phyloP scores from a whole-genome alignment of 1,140 invertebrate genomes.

The Scaptomyza graminum region DNA sequence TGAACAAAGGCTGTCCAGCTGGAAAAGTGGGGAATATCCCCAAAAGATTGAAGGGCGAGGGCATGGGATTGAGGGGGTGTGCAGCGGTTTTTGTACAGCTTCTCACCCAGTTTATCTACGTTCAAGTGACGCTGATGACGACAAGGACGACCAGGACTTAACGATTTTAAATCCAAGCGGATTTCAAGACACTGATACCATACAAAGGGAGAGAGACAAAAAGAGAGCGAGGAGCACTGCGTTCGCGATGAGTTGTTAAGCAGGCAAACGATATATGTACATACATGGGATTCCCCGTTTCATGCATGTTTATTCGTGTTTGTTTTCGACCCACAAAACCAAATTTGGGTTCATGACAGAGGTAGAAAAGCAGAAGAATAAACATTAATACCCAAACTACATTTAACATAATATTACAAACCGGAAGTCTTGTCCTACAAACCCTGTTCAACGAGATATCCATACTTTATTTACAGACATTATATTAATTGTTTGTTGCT shows the following conservation, averaged over 20 bases:
- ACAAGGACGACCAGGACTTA: conserved; percentile 3
- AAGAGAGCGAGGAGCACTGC: neutral
- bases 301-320: conserved; percentile 2
- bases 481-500: too few relatives aligned
- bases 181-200: conserved; percentile 49
- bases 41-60: conserved; percentile 16
- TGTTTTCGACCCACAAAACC: neutral
- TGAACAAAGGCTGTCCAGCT: conserved; percentile 10
- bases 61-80: neutral
- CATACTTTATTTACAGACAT: too few relatives aligned
- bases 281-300: too few relatives aligned
- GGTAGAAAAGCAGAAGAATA: too few relatives aligned
- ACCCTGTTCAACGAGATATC: too few relatives aligned
- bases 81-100: conserved; percentile 46
- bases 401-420: too few relatives aligned
- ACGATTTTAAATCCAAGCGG: conserved; percentile 46
- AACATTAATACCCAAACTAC: too few relatives aligned
- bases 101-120: conserved; percentile 51
- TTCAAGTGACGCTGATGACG: conserved; percentile 28
- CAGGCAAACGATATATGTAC: neutral
- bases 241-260: neutral
- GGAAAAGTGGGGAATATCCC: neutral
- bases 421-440: too few relatives aligned
- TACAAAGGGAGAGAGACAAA: neutral
- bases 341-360: too few relatives aligned